These are phyloP conservation scores for Scolopax bukidnonensis DNA, from an alignment of 2,797 vertebrate genomes.

Conservation along the genomic window DNA sequence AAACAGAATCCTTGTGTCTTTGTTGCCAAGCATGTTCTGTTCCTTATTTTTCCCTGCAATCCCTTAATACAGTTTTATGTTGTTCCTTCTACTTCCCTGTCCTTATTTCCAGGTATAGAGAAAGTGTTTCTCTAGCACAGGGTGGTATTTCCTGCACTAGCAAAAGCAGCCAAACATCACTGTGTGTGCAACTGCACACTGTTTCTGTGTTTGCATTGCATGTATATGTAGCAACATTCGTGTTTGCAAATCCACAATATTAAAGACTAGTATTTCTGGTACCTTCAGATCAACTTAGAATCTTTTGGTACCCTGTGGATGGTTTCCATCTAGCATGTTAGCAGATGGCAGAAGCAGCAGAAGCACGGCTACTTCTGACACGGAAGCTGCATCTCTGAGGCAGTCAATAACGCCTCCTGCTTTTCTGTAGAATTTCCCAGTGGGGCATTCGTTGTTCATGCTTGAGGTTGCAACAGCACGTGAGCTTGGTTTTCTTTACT, in stretches of 20 bases:
- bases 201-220: background rate
- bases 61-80: background rate
- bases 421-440: background rate
- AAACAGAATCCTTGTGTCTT: background rate
- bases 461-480: background rate
- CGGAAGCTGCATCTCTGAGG: background rate
- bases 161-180: background rate
- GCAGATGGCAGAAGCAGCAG: background rate
- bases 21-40: accelerated
- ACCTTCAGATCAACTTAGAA: background rate
- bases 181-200: background rate
- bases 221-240: background rate
- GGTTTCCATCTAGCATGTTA: background rate
- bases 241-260: background rate
- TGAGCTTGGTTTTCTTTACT: background rate
- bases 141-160: background rate
- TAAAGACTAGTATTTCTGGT: background rate
- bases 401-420: background rate
- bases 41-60: background rate
- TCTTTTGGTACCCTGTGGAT: background rate
- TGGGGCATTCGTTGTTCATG: background rate
- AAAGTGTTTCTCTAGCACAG: background rate
- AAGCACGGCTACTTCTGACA: background rate
- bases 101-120: background rate
- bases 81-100: background rate